Conservation (phyloP, 2,797 vertebrate genomes). For the Halcyon chelicuti region DNA sequence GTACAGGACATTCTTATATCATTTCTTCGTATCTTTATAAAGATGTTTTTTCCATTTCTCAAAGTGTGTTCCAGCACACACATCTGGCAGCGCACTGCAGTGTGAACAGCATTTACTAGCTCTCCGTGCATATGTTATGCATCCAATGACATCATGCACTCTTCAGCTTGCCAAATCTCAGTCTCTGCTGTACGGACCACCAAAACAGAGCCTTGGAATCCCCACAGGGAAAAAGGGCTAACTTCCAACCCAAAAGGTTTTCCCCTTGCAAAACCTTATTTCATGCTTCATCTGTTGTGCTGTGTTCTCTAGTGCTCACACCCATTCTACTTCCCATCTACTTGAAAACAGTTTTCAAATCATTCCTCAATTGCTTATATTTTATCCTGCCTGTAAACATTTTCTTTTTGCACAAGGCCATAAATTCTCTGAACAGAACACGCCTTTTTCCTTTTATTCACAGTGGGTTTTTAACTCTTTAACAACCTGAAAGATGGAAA, state of each 20-base stretch:
- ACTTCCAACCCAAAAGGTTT: conserved; percentile 65
- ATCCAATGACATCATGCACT: conserved; percentile 78
- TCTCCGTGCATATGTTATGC: conserved; percentile 68
- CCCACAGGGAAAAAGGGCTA: conserved; percentile 41
- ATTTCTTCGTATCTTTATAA: conserved; percentile 56
- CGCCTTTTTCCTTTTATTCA: background rate
- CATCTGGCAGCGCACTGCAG: conserved; percentile 60
- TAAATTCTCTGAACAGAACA: background rate
- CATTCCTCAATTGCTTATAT: background rate
- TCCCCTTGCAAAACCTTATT: conserved; percentile 54
- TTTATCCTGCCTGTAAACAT: background rate
- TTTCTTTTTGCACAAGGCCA: background rate
- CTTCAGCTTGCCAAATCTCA: conserved; percentile 63
- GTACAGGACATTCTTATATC: conserved; percentile 66
- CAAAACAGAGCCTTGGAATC: conserved; percentile 74
- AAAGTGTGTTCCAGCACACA: conserved; percentile 31
- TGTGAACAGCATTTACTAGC: conserved; percentile 61
- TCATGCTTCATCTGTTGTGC: conserved; percentile 44
- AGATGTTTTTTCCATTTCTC: conserved; percentile 72
- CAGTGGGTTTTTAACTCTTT: conserved; percentile 15
- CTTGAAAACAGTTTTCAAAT: background rate
- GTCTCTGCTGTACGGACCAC: conserved; percentile 75
- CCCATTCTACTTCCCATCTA: background rate
- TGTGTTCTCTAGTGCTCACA: conserved; percentile 22
- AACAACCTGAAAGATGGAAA: background rate